Evolutionary conservation across 30 jellyfish, hydroid and myxozoan species (phyloP), one percentile per base, ranked within the genome.

Genomic region (Hydra vulgaris): DNA sequence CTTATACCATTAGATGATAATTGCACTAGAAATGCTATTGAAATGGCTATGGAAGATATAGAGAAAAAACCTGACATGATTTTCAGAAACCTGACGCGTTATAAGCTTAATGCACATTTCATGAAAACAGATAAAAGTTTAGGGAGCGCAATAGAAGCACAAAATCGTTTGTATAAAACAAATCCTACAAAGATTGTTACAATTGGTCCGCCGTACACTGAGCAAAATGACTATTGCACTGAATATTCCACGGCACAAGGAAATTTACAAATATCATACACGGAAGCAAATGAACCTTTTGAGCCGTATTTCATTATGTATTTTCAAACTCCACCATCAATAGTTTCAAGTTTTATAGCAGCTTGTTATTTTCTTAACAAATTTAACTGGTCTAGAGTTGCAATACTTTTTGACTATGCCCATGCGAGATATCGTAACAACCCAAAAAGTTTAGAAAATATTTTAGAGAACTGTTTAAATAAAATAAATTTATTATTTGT

Each of bases 11-110:
- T 25, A 18, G 78, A 27, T 19, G 72, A 27, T 17, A 74, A 27
- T 23, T 80, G 87, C n/a, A 80, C 71, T 27, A 25, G 15, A 18
- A 24, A 8, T 21, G 23, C 87, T 5, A 71, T 80, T 21, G 23
- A 80, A 27, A 80, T 80, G 87, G 87, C 87, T 15, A 1, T 80
- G 15, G 87, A 80, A 1, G 87, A 80, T 79, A 74, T 80, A 0
- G 70, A 67, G 0, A 80, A 71, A 17, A 56, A 23, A 22, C 53
- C 55, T 15, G 71, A 80, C 61, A 7, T 80, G 84, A 27, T 76
- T 0, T 23, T 7, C 21, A 66, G n/a, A 17, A 66, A 66, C 81
- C 40, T 80, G 26, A 22, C 70, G 18, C 67, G 54, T 19, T 80
- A 66, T 27, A 80, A 80, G 19, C 72, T 80, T 17, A 18, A 16